Evolutionary conservation across 2,797 vertebrate genomes (phyloP), one percentile per base, ranked within the genome.

Genomic region (Fratercula arctica): DNA sequence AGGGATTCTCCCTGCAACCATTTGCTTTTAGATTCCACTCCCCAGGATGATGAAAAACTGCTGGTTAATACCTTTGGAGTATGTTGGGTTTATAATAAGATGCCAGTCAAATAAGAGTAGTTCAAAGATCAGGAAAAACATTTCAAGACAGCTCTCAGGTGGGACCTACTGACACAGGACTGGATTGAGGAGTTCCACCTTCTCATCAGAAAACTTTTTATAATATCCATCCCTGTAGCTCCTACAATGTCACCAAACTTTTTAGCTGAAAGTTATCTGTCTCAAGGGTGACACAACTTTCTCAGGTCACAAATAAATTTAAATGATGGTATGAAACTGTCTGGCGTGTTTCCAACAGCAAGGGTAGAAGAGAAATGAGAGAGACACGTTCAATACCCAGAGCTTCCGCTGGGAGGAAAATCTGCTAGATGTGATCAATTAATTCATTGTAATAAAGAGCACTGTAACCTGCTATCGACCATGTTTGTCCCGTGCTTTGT

Each of bases 361-460:
- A 84, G 45, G 68, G 46, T 43, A 70, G 88, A 89, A 60, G 33
- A 90, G 80, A 93, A 93, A 95, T 66, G 43, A 94, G 83, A 86
- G 33, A 68, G 73, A 93, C 46, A 54, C 0, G 2, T 91, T 85
- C 93, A 56, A 95, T 95, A 96, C 15, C 48, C 69, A 85, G 66
- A 6, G 33, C 60, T 91, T 94, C 94, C 17, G 0, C 67, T 83
- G 95, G 87, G 74, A 96, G 87, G 64, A 93, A 94, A 84, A 94
- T 76, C 79, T 91, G 93, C 75, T 87, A 96, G 91, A 95, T 11
- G 11, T 50, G 79, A 94, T 85, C 95, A 96, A 95, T 96, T 95
- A 92, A 94, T 89, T 97, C 39, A 11, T 29, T 92, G 76, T 89
- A 96, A 95, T 91, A 91, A 94, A 96, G 75, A 96, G 56, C 76